Evolutionary conservation across 2,797 vertebrate genomes (phyloP).

Genomic region (Poeciliopsis paucimaculata): DNA sequence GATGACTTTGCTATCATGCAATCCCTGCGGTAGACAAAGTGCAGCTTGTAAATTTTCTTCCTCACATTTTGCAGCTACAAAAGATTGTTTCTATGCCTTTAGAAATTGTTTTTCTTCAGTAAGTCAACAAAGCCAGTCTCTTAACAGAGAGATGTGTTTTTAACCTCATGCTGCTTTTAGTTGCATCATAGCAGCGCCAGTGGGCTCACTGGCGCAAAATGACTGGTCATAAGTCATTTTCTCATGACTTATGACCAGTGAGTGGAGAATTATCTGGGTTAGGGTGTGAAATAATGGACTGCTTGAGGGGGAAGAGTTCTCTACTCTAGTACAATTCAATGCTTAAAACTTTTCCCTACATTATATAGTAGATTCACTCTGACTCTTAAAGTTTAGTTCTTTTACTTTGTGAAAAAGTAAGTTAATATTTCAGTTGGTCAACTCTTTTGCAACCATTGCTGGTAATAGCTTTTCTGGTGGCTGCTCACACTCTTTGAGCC

Average conservation of each 20-base stretch:
- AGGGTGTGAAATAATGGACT: conserved; percentile 8
- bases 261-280: background rate
- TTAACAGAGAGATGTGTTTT: background rate
- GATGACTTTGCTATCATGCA: background rate
- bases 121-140: too few relatives aligned
- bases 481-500: background rate
- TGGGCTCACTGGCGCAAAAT: background rate
- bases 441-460: background rate
- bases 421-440: background rate
- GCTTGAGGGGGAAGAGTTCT: background rate
- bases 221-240: conserved; percentile 2
- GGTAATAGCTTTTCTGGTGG: background rate
- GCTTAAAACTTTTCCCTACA: background rate
- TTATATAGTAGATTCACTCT: background rate
- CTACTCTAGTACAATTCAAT: background rate
- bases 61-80: background rate
- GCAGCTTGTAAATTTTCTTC: background rate
- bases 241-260: conserved; percentile 1
- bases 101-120: background rate
- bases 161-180: background rate
- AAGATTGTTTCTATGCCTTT: background rate
- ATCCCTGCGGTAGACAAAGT: background rate
- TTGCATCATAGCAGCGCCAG: background rate
- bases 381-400: background rate
- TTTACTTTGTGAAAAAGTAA: background rate